Conservation (phyloP, 2,888 invertebrate genomes). For the Thecophora atra region DNA sequence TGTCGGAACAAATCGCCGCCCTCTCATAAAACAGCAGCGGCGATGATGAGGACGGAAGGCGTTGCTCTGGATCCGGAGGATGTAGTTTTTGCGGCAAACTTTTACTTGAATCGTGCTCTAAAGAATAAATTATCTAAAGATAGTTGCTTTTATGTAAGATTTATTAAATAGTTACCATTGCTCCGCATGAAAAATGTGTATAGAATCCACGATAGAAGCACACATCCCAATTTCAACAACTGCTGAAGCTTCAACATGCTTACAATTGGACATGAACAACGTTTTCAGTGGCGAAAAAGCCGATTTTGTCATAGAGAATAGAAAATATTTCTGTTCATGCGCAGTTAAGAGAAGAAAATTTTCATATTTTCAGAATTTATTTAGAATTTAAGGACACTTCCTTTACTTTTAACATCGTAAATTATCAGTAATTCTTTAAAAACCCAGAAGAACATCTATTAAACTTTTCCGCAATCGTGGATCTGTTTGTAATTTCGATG, state of each 20-base stretch:
- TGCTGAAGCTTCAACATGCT: background rate
- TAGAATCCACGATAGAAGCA: constrained; percentile 6
- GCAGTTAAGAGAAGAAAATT: no score
- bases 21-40: constrained; percentile 72
- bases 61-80: constrained; percentile 74
- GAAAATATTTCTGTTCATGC: no score
- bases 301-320: no score
- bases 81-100: constrained; percentile 8
- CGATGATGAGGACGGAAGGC: constrained; percentile 75
- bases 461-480: no score
- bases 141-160: background rate
- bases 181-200: background rate
- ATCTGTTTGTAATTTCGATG: no score
- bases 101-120: background rate
- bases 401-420: no score
- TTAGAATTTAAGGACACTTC: no score
- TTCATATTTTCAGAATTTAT: no score
- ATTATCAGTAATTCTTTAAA: no score
- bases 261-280: background rate
- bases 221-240: background rate
- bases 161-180: background rate
- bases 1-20: constrained; percentile 83
- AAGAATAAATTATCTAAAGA: background rate
- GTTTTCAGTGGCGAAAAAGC: no score
- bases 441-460: no score